phyloP scores from a whole-genome alignment of 1,140 invertebrate genomes.

The Drosophila yakuba region DNA sequence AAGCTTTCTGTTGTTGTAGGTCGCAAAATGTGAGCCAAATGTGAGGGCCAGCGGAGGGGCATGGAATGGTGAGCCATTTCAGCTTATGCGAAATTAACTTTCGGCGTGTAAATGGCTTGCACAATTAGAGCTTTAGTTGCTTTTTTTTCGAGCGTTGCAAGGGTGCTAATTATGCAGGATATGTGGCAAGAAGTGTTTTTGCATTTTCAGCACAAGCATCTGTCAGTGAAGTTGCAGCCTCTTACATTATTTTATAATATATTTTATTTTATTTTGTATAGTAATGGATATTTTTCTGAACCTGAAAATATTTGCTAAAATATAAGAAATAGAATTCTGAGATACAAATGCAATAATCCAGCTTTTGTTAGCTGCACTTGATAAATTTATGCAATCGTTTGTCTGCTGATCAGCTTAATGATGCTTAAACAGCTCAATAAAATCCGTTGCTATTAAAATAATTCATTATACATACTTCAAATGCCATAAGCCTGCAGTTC shows the following conservation, averaged over 20 bases:
- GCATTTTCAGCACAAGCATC: slow-evolving; percentile 10
- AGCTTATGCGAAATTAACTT: slow-evolving; percentile 56
- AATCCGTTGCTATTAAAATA: slow-evolving; percentile 13
- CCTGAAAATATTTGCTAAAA: too few species aligned
- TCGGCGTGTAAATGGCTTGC: slow-evolving; percentile 49
- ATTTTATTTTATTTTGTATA: background rate
- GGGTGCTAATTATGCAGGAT: slow-evolving; percentile 42
- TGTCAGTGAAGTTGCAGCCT: background rate
- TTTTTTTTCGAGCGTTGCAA: slow-evolving; percentile 10
- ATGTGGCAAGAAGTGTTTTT: slow-evolving; percentile 1
- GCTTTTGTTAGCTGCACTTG: background rate
- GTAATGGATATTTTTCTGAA: background rate
- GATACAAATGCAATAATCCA: too few species aligned
- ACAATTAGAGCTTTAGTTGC: slow-evolving; percentile 49
- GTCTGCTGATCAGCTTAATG: background rate
- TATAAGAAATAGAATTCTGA: too few species aligned
- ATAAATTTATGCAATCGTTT: background rate
- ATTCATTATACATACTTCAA: slow-evolving; percentile 11
- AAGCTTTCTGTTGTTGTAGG: slow-evolving; percentile 79
- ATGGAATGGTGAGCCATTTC: slow-evolving; percentile 20
- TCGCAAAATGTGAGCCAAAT: slow-evolving; percentile 50
- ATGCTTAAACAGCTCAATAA: background rate
- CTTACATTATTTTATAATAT: background rate
- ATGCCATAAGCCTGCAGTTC: background rate
- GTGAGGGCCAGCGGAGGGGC: background rate